Base-by-base conservation (phyloP, 2,888 invertebrate genomes). In the Branchellion lobata region DNA sequence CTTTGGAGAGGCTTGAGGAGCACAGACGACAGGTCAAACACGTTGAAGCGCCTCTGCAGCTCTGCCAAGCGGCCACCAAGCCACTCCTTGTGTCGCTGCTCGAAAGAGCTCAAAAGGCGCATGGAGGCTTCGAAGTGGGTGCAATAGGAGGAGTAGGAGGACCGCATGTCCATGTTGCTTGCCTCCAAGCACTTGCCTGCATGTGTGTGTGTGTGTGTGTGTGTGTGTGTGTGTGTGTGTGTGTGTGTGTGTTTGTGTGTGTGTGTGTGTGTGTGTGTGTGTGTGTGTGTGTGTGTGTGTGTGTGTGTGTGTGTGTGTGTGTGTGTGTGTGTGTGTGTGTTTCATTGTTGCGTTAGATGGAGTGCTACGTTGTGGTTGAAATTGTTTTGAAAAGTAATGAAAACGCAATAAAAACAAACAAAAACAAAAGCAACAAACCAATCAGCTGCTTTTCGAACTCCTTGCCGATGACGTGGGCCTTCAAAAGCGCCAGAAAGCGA, bases 381-480 rank as follows among this genome's bases (percentile, higher is more conserved):
- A n/a, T n/a, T n/a, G n/a, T n/a, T n/a, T n/a, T n/a, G n/a, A n/a
- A n/a, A n/a, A n/a, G n/a, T n/a, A n/a, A n/a, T n/a, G n/a, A n/a
- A n/a, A n/a, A n/a, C n/a, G n/a, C n/a, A n/a, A n/a, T n/a, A n/a
- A n/a, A n/a, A n/a, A n/a, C n/a, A n/a, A n/a, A n/a, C n/a, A n/a
- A n/a, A n/a, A n/a, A n/a, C n/a, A n/a, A n/a, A n/a, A n/a, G 40
- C 40, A 40, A 5, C 40, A n/a, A 5, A 57, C 61, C 61, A 57
- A 57, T 57, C n/a, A 57, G 61, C 24, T 57, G 61, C 21, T 57
- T n/a, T 24, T 57, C 61, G 61, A 57, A 57, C 21, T 18, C 61
- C 24, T 57, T 57, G 24, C n/a, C 61, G 24, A 57, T 5, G 3
- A 57, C 61, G 61, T 24, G 24, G 61, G 5, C 61, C 5, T 57